Evolutionary conservation across 2,113 vertebrate genomes (phyloP).

Genomic region (Sebastes schlegelii): DNA sequence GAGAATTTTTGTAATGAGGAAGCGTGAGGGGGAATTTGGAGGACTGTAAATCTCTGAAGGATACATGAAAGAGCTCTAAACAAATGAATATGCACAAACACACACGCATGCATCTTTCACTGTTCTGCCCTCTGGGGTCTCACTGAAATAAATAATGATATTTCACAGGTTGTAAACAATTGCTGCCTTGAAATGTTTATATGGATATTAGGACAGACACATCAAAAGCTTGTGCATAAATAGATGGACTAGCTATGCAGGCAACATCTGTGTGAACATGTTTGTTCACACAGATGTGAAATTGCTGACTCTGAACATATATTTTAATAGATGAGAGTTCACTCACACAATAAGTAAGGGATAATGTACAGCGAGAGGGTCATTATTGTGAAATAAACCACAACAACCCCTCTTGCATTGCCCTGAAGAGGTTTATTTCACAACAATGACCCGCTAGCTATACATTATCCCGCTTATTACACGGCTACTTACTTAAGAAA

Average conservation of each 20-base stretch:
- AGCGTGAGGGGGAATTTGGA: slow-evolving; percentile 32
- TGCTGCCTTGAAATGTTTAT: slow-evolving; percentile 28
- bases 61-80: slow-evolving; percentile 57
- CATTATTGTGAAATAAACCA: too few relatives aligned
- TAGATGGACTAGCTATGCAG: background rate
- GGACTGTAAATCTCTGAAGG: slow-evolving; percentile 50
- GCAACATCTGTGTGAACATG: background rate
- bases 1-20: slow-evolving; percentile 61
- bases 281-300: too few relatives aligned
- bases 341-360: too few relatives aligned
- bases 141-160: slow-evolving; percentile 31
- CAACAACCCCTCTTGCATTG: too few relatives aligned
- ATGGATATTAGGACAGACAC: slow-evolving; percentile 16
- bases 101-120: slow-evolving; percentile 25
- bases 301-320: background rate
- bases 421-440: too few relatives aligned
- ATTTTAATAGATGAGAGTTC: too few relatives aligned
- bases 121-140: slow-evolving; percentile 25
- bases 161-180: slow-evolving; percentile 55
- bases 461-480: too few relatives aligned
- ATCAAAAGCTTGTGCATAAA: slow-evolving; percentile 47
- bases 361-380: too few relatives aligned
- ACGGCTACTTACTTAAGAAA: too few relatives aligned
- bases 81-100: slow-evolving; percentile 60
- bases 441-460: too few relatives aligned